Conservation (phyloP, 2,888 invertebrate genomes). For the Balanococcus diminutus region DNA sequence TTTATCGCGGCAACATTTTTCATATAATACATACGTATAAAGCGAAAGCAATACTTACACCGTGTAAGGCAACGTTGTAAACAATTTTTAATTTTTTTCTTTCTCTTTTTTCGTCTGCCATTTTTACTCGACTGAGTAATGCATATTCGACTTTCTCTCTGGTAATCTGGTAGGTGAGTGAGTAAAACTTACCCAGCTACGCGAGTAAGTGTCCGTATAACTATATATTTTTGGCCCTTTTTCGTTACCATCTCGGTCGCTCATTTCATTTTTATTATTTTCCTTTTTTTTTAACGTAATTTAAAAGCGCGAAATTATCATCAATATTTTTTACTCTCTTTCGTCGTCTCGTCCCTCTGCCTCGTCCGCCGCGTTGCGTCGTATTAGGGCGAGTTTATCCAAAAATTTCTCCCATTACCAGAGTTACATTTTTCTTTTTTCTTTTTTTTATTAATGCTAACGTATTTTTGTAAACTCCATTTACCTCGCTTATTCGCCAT, state of each 20-base stretch:
- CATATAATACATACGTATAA: background rate
- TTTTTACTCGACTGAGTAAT: background rate
- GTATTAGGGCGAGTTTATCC: background rate
- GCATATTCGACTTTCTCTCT: background rate
- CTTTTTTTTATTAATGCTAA: background rate
- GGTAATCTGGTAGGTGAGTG: background rate
- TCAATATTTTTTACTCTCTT: background rate
- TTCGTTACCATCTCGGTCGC: background rate
- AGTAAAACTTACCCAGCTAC: background rate
- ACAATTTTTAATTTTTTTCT: constrained; percentile 3
- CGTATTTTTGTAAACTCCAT: constrained; percentile 17
- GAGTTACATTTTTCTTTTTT: background rate
- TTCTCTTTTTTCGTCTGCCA: background rate
- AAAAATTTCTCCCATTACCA: background rate
- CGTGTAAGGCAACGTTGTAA: background rate
- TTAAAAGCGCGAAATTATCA: background rate
- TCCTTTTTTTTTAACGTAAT: background rate
- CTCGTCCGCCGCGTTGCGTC: no score
- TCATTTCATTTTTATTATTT: background rate
- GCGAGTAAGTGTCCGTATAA: background rate
- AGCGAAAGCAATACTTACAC: background rate
- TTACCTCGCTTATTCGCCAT: constrained; percentile 1
- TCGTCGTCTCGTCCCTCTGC: background rate
- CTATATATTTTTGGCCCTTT: background rate
- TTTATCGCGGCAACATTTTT: background rate